Conservation (phyloP, 2,888 invertebrate genomes). For the Trichopoda pennipes region DNA sequence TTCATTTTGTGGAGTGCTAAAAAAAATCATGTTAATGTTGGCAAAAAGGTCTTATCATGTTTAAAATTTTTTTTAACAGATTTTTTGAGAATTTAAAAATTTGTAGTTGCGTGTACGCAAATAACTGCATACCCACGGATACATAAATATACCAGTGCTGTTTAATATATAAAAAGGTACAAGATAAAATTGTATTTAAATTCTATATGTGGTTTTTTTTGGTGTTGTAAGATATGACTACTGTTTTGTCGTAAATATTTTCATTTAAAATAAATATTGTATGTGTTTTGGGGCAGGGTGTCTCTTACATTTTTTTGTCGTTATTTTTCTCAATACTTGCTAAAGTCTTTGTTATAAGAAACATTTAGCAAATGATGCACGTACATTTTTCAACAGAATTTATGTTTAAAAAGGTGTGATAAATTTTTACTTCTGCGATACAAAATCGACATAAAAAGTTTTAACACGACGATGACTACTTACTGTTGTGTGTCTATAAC, state of each 20-base stretch:
- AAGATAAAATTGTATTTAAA: slow-evolving; percentile 24
- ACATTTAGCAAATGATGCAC: slow-evolving; percentile 67
- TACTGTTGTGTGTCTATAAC: slow-evolving; percentile 22
- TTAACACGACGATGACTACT: slow-evolving; percentile 46
- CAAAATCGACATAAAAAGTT: slow-evolving; percentile 48
- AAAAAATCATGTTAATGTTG: slow-evolving; percentile 45
- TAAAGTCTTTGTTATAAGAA: slow-evolving; percentile 49
- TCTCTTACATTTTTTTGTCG: slow-evolving; percentile 23
- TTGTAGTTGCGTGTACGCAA: slow-evolving; percentile 66
- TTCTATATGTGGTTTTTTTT: slow-evolving; percentile 2
- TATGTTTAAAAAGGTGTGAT: slow-evolving; percentile 68
- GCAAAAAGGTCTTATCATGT: slow-evolving; percentile 17
- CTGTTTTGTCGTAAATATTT: slow-evolving; percentile 66
- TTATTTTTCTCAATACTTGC: neutral
- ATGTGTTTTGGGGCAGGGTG: slow-evolving; percentile 48
- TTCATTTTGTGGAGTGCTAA: neutral
- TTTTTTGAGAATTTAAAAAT: slow-evolving; percentile 48
- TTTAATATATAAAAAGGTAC: neutral
- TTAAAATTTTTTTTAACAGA: slow-evolving; percentile 20
- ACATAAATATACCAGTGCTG: slow-evolving; percentile 2
- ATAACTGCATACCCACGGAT: slow-evolving; percentile 38
- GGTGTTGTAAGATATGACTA: slow-evolving; percentile 63
- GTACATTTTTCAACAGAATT: slow-evolving; percentile 64
- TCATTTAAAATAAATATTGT: slow-evolving; percentile 38
- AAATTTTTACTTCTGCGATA: slow-evolving; percentile 64